Conservation (phyloP, 2,113 vertebrate genomes). For the Oceanodroma tethys region DNA sequence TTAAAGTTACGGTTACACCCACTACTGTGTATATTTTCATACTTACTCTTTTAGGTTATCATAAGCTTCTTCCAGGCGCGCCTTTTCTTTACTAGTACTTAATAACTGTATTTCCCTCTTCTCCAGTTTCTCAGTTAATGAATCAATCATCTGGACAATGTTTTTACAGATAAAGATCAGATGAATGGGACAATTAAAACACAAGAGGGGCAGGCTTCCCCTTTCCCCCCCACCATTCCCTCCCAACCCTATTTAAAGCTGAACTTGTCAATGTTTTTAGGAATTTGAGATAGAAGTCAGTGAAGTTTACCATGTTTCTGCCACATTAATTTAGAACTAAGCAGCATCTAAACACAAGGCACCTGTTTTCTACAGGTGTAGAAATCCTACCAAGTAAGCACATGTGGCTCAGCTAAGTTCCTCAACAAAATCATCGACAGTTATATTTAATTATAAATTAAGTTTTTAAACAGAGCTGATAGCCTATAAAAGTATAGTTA, state of each 20-base stretch:
- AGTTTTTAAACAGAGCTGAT: not conserved
- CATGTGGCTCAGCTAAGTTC: not conserved
- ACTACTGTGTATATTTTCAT: not conserved
- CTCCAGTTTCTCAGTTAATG: slow-evolving; percentile 88
- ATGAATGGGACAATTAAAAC: not conserved
- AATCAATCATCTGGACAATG: slow-evolving; percentile 82
- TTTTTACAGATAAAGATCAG: slow-evolving; percentile 47
- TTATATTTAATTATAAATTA: not conserved
- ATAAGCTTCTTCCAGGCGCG: slow-evolving; percentile 88
- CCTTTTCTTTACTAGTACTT: slow-evolving; percentile 94
- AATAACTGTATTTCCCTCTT: slow-evolving; percentile 93
- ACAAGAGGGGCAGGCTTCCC: not conserved
- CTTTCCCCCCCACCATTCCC: not conserved
- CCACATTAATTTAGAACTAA: not conserved
- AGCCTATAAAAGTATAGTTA: not conserved
- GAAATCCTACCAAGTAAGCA: not conserved
- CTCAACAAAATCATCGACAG: not conserved
- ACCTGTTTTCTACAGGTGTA: not conserved
- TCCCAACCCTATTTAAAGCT: not conserved
- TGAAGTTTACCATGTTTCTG: not conserved
- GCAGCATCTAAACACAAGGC: not conserved
- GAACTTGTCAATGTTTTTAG: not conserved
- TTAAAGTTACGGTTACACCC: not conserved
- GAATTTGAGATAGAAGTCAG: not conserved
- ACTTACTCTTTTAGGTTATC: slow-evolving; percentile 99